These are phyloP conservation scores for Neelides sp. DNA, from an alignment of 1,140 invertebrate genomes.

Conservation along the genomic window DNA sequence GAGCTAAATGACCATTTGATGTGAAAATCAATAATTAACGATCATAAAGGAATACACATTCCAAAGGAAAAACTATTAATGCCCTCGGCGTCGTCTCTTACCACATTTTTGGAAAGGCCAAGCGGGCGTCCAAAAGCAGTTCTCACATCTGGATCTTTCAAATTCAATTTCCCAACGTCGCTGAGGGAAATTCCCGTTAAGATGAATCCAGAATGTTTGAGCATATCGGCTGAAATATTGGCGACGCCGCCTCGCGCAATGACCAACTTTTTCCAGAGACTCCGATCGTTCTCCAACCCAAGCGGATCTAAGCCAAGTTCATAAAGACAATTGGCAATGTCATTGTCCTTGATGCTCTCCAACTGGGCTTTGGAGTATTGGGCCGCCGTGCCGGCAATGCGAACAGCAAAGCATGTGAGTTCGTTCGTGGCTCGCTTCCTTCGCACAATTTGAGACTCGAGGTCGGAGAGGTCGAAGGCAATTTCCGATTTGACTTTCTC, in stretches of 20 bases:
- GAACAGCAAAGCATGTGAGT: constrained; percentile 13
- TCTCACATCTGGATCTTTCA: constrained; percentile 18
- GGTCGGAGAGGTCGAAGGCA: constrained; percentile 22
- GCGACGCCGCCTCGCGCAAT: constrained; percentile 1
- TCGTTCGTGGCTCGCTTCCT: background rate
- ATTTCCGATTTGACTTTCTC: constrained; percentile 19
- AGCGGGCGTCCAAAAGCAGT: constrained; percentile 18
- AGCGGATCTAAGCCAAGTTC: constrained; percentile 22
- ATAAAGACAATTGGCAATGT: constrained; percentile 24
- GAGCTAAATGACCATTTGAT: no score
- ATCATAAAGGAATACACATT: no score
- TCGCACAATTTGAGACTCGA: constrained; percentile 26
- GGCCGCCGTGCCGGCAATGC: constrained; percentile 20
- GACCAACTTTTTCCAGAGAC: constrained; percentile 25
- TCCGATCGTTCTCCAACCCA: constrained; percentile 9
- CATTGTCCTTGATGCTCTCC: constrained; percentile 9
- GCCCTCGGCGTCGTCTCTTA: constrained; percentile 8
- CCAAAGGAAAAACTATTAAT: background rate
- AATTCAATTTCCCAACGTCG: constrained; percentile 18
- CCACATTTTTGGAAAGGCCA: constrained; percentile 25
- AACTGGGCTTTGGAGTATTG: constrained; percentile 15
- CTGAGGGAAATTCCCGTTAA: constrained; percentile 20
- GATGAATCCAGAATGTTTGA: constrained; percentile 15
- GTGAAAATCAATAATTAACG: no score
- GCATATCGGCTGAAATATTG: constrained; percentile 5